Evolutionary conservation across 1,140 invertebrate species (phyloP), one percentile per base, ranked within the genome.

Genomic region (Drosophila sproati): DNA sequence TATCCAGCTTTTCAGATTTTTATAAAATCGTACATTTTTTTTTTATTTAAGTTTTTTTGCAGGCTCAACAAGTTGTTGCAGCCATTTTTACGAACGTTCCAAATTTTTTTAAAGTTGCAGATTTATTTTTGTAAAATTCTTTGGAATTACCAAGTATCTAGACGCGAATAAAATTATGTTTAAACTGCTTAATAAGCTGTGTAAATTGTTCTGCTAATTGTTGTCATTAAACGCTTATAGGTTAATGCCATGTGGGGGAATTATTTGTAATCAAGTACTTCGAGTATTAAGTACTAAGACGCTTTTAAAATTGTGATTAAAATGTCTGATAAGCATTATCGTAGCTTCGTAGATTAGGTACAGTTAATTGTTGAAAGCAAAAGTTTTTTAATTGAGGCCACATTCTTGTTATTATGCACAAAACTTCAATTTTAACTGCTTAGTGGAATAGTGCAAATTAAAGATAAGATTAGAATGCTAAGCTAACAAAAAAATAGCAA

Each of bases 331-430:
- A 50, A 57, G 55, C 66, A 43, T n/a, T 43, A n/a, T n/a, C 4
- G n/a, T 4, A 43, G 10, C n/a, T 39, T 8, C 8, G 31, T n/a
- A 35, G 34, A 28, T 28, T 20, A 20, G 20, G 8, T 62, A 29
- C 34, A 50, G 20, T 32, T 29, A 7, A 37, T 55, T 55, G 29
- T 12, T 7, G 39, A 12, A 34, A 43, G 32, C 5, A 35, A n/a
- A 5, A 29, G 28, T 64, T 73, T 73, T 61, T 73, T 64, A 41
- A 60, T 73, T 7, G 69, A 3, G 71, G 64, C 5, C 64, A 69
- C 7, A 59, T 52, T 29, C 6, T 12, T 35, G 56, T 7, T 37
- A 43, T 48, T 10, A n/a, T n/a, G 6, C 43, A 45, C 29, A 5
- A 54, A 20, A 12, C 20, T 20, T 43, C 5, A n/a, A 4, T n/a